phyloP scores from a whole-genome alignment of 1,140 invertebrate genomes.

The Temnothorax longispinosus region DNA sequence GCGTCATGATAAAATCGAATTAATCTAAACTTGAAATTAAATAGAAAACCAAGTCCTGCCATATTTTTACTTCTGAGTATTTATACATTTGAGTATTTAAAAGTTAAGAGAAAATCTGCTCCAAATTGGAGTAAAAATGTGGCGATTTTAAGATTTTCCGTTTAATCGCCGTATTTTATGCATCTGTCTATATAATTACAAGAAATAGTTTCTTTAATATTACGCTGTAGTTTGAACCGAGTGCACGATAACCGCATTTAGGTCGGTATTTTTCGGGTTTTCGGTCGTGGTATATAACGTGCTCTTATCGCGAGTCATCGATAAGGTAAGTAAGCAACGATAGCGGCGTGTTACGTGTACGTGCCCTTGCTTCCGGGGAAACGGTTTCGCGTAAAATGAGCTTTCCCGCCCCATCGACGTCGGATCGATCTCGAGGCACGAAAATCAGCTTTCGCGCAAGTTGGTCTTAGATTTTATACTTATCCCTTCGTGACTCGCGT shows the following conservation, averaged over 20 bases:
- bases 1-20: not conserved
- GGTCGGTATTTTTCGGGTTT: conserved; percentile 27
- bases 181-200: not conserved
- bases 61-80: not conserved
- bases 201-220: not conserved
- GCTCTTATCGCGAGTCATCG: conserved; percentile 54
- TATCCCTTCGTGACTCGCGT: conserved; percentile 36
- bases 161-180: not conserved
- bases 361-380: conserved; percentile 27
- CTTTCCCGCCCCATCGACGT: not conserved
- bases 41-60: not conserved
- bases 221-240: conserved; percentile 3
- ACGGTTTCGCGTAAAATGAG: conserved; percentile 26
- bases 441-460: conserved; percentile 54
- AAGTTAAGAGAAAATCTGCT: not conserved
- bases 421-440: not conserved
- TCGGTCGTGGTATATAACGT: not conserved
- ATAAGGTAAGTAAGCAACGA: conserved; percentile 61
- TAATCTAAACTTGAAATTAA: conserved; percentile 8
- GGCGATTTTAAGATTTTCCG: not conserved
- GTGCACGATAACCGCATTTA: not conserved
- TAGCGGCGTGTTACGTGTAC: not conserved
- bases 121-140: not conserved
- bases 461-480: conserved; percentile 59
- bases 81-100: not conserved